Evolutionary conservation across 2,888 invertebrate species (phyloP).

Genomic region (Diloba caeruleocephala): DNA sequence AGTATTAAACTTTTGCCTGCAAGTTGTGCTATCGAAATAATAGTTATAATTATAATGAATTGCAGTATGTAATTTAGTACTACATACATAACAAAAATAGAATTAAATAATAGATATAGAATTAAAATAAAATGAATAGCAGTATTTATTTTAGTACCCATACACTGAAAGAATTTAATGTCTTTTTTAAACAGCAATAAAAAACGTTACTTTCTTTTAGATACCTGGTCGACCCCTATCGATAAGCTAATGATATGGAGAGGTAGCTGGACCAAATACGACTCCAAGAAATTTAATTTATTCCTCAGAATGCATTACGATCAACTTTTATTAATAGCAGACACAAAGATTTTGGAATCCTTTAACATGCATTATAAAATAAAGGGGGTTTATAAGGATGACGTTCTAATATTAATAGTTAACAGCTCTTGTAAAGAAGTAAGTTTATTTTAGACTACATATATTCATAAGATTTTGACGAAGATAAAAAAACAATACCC

Average conservation of each 20-base stretch:
- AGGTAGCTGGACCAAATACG: conserved; percentile 69
- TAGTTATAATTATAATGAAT: too few relatives aligned
- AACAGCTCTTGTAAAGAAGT: conserved; percentile 62
- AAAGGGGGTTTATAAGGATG: conserved; percentile 77
- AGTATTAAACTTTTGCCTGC: too few relatives aligned
- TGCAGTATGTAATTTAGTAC: too few relatives aligned
- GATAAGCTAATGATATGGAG: conserved; percentile 77
- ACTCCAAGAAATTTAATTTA: conserved; percentile 50
- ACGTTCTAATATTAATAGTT: conserved; percentile 73
- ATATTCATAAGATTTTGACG: too few relatives aligned
- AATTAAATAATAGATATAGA: too few relatives aligned
- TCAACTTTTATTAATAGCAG: conserved; percentile 70
- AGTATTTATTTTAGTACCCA: too few relatives aligned
- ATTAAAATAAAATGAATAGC: conserved; percentile 16
- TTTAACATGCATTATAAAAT: conserved; percentile 72
- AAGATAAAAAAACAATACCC: too few relatives aligned
- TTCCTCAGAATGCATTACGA: conserved; percentile 69
- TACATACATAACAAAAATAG: too few relatives aligned
- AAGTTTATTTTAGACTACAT: conserved; percentile 49
- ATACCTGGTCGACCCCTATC: conserved; percentile 63
- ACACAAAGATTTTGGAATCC: conserved; percentile 72
- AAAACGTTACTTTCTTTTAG: conserved; percentile 46
- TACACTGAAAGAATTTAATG: too few relatives aligned
- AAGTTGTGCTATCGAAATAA: too few relatives aligned
- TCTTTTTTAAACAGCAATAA: too few relatives aligned